Percentiles rank a stretch among this genome's conserved stretches.
phyloP scores from a whole-genome alignment of 2,113 vertebrate species.

The Lynx canadensis region DNA sequence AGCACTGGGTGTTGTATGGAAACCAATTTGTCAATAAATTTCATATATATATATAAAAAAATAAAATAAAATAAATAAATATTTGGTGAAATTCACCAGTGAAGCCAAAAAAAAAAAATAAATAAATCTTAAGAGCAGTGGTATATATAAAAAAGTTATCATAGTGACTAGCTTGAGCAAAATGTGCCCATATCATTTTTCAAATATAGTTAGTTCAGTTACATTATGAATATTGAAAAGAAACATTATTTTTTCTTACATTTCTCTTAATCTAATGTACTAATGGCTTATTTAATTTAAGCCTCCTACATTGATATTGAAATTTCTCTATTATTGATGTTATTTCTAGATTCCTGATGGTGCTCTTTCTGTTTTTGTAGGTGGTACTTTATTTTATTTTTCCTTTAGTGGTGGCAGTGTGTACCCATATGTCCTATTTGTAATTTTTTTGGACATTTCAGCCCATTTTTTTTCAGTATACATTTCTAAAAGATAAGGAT shows the following conservation, averaged over 20 bases:
- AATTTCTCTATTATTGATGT: background rate
- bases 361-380: background rate
- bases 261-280: background rate
- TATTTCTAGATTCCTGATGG: background rate
- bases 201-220: conserved; percentile 4
- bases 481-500: background rate
- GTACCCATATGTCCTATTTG: background rate
- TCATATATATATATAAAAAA: too few species aligned
- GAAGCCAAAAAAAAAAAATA: too few species aligned
- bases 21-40: too few species aligned
- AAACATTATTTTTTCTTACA: background rate
- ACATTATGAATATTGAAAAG: background rate
- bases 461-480: background rate
- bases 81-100: too few species aligned
- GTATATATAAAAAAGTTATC: background rate
- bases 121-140: background rate
- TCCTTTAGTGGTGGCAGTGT: background rate
- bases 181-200: background rate
- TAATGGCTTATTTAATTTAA: background rate
- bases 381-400: background rate
- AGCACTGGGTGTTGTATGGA: too few species aligned
- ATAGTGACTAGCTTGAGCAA: background rate
- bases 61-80: too few species aligned
- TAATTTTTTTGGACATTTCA: background rate
- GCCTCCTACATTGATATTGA: background rate